Base-by-base conservation (phyloP, 2,888 invertebrate species). In the Zygothrica quintamaculata region DNA sequence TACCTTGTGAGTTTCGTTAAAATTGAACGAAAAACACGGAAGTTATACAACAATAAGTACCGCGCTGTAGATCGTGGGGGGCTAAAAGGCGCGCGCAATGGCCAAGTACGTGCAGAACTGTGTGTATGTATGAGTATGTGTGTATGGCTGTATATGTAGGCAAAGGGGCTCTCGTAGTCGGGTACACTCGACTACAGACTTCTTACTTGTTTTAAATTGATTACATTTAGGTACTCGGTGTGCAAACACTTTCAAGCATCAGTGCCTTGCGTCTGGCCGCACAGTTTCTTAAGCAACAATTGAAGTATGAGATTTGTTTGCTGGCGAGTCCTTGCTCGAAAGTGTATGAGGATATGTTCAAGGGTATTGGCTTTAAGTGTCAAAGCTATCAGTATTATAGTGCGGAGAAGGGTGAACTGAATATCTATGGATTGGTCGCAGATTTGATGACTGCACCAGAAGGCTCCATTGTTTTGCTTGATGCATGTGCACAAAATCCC, bases 361-460 rank as follows among this genome's bases (percentile, higher is more conserved):
- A 60, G 37, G 31, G 26, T 8, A 56, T 44, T 0, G 75, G 64
- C 13, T 72, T 78, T 15, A 47, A 6, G 0, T 78, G 75, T 29
- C 40, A 52, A 1, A 43, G 3, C 8, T 78, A 68, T 43, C 68
- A 75, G 46, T 72, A 75, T 15, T 61, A 43, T 15, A 56, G 39
- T 34, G 46, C 36, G 16, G 13, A 36, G 0, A 65, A 42, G 25
- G 56, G 43, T 0, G 60, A 65, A 25, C 29, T 78, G n/a, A 62
- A 78, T 36, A 65, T 75, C 12, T 68, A 72, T 43, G 75, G 72
- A 9, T 26, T 75, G 25, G 72, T 75, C 2, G 68, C 75, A 4
- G 75, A 75, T 39, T 15, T 77, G 15, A 67, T 77, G 68, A 68
- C 61, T 5, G 72, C 76, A 12, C 72, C 78, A 4, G 72, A 68